Base-by-base conservation (phyloP, 2,113 vertebrate genomes). In the Pogonocichla stellata region DNA sequence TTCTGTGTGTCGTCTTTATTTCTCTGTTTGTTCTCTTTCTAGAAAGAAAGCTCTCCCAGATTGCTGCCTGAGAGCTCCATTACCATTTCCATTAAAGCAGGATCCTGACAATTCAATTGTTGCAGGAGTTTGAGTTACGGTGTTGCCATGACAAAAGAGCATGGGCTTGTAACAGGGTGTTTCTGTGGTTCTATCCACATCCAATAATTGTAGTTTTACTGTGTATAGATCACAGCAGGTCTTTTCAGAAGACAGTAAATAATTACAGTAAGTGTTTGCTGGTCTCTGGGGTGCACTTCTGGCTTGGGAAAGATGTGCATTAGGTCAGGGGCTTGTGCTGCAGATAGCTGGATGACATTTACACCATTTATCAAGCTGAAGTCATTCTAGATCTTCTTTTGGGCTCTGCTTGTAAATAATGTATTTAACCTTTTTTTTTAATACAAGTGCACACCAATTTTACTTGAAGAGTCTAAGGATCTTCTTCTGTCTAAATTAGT, bases 181-280 rank as follows among this genome's bases (percentile, higher is more conserved):
- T 75, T 86, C 67, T 92, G 95, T 95, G 93, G 54, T 57, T 91
- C 95, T 93, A 93, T 90, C 86, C 88, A 70, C 91, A 91, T 92
- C 65, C 91, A 91, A 42, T 97, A 96, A 97, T 96, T 95, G 93
- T 88, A 92, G 71, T 93, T 98, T 95, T 69, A 93, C 93, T 94
- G 70, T 80, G 84, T 71, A 48, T 88, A 95, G 94, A 95, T 95
- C 82, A 85, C 79, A 93, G 93, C 88, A 95, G 86, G 80, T 89
- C 89, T 92, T 86, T 85, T 74, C 85, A 95, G 74, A 88, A 96
- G 95, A 94, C 61, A 80, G 83, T 95, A 96, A 97, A 95, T 97
- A 96, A 97, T 97, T 94, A 92, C 92, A 95, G 66, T 93, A 90
- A 97, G 90, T 95, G 86, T 95, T 96, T 96, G 96, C 92, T 86